Evolutionary conservation across 2,888 invertebrate genomes (phyloP).

Genomic region (Mayetiola destructor): DNA sequence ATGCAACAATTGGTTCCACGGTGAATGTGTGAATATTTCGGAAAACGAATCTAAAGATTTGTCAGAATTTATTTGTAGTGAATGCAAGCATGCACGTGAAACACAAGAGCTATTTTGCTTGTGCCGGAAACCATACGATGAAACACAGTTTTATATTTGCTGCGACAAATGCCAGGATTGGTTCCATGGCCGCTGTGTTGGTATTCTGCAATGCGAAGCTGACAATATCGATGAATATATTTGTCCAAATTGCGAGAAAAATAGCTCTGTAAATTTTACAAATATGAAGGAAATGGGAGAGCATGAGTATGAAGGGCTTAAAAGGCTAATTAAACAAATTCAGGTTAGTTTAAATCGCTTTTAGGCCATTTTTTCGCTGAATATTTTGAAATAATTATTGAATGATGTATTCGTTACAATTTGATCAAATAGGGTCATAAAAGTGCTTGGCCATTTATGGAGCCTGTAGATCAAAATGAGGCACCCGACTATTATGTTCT

Average conservation of each 20-base stretch:
- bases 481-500: conserved; percentile 95
- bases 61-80: conserved; percentile 78
- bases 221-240: conserved; percentile 91
- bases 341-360: conserved; percentile 40
- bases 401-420: conserved; percentile 9
- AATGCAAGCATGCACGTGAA: conserved; percentile 72
- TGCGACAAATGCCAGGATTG: conserved; percentile 98
- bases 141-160: conserved; percentile 96
- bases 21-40: conserved; percentile 86
- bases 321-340: conserved; percentile 76
- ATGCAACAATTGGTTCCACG: conserved; percentile 98
- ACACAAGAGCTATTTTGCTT: conserved; percentile 90
- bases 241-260: conserved; percentile 89
- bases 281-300: conserved; percentile 72
- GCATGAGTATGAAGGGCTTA: conserved; percentile 69
- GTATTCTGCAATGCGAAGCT: conserved; percentile 83
- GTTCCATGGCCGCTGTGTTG: conserved; percentile 97
- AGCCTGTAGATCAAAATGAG: conserved; percentile 89
- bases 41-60: conserved; percentile 81
- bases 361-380: conserved; percentile 12
- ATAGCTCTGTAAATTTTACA: conserved; percentile 75
- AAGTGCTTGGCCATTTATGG: conserved; percentile 96
- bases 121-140: conserved; percentile 92
- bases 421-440: conserved; percentile 57
- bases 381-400: conserved; percentile 15